Conservation (phyloP, 1,140 invertebrate genomes). For the Neodiprion virginianus region DNA sequence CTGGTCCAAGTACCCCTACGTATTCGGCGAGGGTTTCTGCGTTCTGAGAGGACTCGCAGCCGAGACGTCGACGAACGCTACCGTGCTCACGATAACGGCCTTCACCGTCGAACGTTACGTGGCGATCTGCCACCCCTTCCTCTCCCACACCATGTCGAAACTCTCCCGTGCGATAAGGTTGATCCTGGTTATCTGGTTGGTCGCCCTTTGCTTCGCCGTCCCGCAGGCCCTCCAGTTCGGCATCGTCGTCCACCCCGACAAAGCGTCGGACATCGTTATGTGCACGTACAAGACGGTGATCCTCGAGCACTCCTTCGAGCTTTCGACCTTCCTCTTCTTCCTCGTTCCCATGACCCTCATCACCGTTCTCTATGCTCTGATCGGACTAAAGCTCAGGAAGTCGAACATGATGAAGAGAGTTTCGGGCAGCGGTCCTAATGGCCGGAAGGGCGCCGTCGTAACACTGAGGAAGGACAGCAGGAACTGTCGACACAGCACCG, state of each 20-base stretch:
- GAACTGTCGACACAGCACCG: conserved; percentile 39
- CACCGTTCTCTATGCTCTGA: conserved; percentile 54
- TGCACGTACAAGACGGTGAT: conserved; percentile 33
- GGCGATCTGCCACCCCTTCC: conserved; percentile 83
- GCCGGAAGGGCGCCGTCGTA: background rate
- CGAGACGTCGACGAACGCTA: conserved; percentile 89
- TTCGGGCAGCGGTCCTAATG: conserved; percentile 28
- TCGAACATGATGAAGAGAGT: conserved; percentile 61
- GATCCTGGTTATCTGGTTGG: conserved; percentile 63
- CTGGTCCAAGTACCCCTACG: conserved; percentile 80
- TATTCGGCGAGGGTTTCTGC: conserved; percentile 79
- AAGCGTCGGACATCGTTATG: conserved; percentile 9
- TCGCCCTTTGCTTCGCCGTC: conserved; percentile 58
- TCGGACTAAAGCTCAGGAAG: conserved; percentile 57
- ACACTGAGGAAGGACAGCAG: background rate
- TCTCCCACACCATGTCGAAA: conserved; percentile 63
- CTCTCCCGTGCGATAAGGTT: conserved; percentile 62
- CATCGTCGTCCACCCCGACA: conserved; percentile 29
- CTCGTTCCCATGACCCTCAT: conserved; percentile 39
- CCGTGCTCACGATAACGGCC: conserved; percentile 89
- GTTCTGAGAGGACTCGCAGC: conserved; percentile 76
- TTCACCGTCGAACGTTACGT: conserved; percentile 87
- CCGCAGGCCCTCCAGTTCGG: conserved; percentile 57
- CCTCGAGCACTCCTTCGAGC: conserved; percentile 35
- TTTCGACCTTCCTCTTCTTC: conserved; percentile 37